Conservation (phyloP, 2,797 vertebrate species). For the Streptopelia turtur region DNA sequence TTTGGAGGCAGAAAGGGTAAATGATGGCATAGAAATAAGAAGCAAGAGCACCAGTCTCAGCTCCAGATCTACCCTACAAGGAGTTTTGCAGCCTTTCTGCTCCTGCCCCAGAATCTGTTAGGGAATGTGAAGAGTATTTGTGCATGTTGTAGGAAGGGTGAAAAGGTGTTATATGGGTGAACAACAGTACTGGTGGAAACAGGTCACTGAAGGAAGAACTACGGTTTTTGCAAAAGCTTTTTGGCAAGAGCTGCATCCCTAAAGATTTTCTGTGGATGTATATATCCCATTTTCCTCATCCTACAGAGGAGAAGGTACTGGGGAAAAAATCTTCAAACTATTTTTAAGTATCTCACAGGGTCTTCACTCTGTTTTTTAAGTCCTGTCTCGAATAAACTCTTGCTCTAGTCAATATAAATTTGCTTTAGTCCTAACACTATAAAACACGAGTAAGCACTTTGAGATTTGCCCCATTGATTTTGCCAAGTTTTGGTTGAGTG, state of each 20-base stretch:
- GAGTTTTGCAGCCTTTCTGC: conserved; percentile 22
- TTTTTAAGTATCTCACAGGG: background rate
- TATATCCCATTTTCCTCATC: background rate
- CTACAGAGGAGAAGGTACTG: background rate
- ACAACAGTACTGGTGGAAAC: background rate
- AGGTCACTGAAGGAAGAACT: background rate
- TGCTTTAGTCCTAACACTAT: background rate
- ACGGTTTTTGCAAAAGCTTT: background rate
- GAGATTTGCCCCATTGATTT: conserved; percentile 64
- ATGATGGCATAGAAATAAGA: background rate
- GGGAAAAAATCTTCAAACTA: background rate
- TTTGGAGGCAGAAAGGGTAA: background rate
- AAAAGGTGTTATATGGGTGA: conserved; percentile 7
- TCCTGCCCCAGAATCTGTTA: background rate
- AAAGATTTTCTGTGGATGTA: background rate
- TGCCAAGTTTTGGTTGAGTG: conserved; percentile 58
- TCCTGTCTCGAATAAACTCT: background rate
- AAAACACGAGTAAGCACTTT: conserved; percentile 37
- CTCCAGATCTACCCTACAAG: background rate
- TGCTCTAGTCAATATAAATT: conserved; percentile 30
- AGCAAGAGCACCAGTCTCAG: background rate
- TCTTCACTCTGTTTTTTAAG: background rate
- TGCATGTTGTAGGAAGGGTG: conserved; percentile 24
- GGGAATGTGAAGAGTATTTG: conserved; percentile 8
- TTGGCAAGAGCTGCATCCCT: background rate